These are phyloP conservation scores for Phylloscopus trochilus DNA, from an alignment of 2,113 vertebrate species.

Conservation along the genomic window DNA sequence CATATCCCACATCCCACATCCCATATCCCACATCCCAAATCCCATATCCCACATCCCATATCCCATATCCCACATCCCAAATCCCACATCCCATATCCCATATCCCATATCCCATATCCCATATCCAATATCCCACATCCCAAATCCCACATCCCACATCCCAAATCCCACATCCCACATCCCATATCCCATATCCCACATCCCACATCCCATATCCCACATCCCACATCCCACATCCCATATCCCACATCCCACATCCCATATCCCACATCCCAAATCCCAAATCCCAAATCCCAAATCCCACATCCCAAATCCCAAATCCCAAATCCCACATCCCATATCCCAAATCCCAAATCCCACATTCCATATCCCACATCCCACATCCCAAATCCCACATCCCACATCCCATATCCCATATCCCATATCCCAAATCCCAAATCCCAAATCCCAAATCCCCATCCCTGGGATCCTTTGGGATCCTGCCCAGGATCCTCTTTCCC, in stretches of 20 bases:
- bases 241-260: neutral
- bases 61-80: no score
- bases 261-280: no score
- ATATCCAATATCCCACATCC: neutral
- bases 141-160: neutral
- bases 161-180: neutral
- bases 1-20: no score
- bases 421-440: neutral
- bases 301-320: neutral
- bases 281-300: no score
- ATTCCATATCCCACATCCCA: neutral
- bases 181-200: neutral
- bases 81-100: no score
- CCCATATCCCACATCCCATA: no score
- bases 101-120: no score
- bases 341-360: neutral
- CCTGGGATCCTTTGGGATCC: neutral
- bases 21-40: no score
- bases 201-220: neutral
- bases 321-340: no score
- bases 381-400: neutral
- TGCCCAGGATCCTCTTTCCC: accelerated
- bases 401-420: neutral
- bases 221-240: no score
- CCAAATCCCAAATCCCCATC: no score